These are phyloP conservation scores for Diarsia brunnea DNA, from an alignment of 2,888 invertebrate genomes.

Conservation along the genomic window DNA sequence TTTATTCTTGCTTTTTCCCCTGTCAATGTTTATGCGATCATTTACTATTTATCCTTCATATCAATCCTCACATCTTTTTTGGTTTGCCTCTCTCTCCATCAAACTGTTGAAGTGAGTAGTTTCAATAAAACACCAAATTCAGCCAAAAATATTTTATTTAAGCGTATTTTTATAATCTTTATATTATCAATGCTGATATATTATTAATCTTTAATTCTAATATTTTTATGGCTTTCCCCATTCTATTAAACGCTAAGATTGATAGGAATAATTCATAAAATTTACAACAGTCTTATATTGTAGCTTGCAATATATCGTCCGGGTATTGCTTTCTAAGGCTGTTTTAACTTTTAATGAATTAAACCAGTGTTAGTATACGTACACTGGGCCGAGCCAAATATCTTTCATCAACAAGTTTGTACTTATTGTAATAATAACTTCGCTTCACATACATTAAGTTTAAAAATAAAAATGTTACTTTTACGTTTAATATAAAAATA, in stretches of 20 bases:
- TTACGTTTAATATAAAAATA: slow-evolving; percentile 88
- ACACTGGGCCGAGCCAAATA: slow-evolving; percentile 83
- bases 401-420: slow-evolving; percentile 85
- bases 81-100: no score
- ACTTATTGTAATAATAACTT: slow-evolving; percentile 83
- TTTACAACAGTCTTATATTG: slow-evolving; percentile 73
- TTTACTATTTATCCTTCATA: no score
- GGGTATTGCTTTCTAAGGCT: slow-evolving; percentile 67
- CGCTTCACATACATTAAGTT: slow-evolving; percentile 76
- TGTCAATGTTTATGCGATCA: no score
- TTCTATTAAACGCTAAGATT: slow-evolving; percentile 80
- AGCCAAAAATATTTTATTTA: slow-evolving; percentile 91
- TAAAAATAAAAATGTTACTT: slow-evolving; percentile 78
- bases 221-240: slow-evolving; percentile 87
- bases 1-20: no score
- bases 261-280: slow-evolving; percentile 78
- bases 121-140: slow-evolving; percentile 82
- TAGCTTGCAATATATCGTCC: slow-evolving; percentile 38
- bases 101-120: slow-evolving; percentile 22
- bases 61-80: no score
- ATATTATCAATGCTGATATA: slow-evolving; percentile 90
- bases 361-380: slow-evolving; percentile 80
- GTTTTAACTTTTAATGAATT: slow-evolving; percentile 78
- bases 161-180: slow-evolving; percentile 91
- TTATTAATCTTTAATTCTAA: slow-evolving; percentile 89